A percentile compares a stretch with the other conserved stretches of the same genome.
Conservation (phyloP, 2,888 invertebrate genomes). For the Agelastica alni region DNA sequence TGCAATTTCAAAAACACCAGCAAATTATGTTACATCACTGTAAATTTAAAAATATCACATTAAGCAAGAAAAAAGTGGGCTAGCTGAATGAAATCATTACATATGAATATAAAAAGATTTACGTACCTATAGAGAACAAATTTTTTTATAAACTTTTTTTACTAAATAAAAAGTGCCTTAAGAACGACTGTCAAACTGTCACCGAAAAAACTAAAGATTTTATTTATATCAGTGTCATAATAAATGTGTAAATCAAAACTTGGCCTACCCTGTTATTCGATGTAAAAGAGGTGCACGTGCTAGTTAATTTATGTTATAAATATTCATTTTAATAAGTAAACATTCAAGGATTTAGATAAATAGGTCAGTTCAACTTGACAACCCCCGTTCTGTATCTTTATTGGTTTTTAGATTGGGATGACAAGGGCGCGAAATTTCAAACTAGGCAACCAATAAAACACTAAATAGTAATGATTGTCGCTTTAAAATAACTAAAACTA, state of each 20-base stretch:
- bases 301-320: neutral
- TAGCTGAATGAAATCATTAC: slow-evolving; percentile 6
- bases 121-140: slow-evolving; percentile 2
- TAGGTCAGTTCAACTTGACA: slow-evolving; percentile 38
- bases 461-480: too few species aligned
- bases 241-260: neutral
- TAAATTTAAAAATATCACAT: slow-evolving; percentile 19
- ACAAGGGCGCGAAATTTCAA: slow-evolving; percentile 17
- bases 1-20: slow-evolving; percentile 5
- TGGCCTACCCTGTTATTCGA: neutral
- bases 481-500: too few species aligned
- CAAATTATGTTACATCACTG: slow-evolving; percentile 21
- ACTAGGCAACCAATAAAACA: slow-evolving; percentile 14
- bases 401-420: slow-evolving; percentile 32
- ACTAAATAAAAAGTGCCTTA: neutral
- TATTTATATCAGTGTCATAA: slow-evolving; percentile 2
- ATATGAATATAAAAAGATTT: neutral
- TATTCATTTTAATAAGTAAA: slow-evolving; percentile 7
- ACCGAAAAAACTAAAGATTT: neutral
- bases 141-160: neutral
- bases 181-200: neutral
- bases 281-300: neutral
- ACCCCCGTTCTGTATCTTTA: slow-evolving; percentile 40
- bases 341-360: slow-evolving; percentile 29
- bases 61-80: slow-evolving; percentile 5